Evolutionary conservation across 2,888 invertebrate genomes (phyloP).

Genomic region (Nemotelus pantherinus): DNA sequence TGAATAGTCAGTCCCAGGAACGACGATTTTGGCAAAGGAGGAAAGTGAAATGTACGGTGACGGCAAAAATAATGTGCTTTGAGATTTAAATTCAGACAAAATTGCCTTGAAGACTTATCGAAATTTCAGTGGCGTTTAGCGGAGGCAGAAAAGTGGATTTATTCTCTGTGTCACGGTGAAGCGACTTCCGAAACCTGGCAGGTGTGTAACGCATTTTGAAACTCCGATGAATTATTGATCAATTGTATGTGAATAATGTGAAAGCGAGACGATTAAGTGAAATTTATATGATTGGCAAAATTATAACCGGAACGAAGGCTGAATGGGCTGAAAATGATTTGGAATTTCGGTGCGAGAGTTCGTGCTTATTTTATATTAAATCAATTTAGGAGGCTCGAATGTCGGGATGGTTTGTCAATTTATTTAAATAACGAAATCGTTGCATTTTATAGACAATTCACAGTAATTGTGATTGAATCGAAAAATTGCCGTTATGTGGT

Average conservation of each 20-base stretch:
- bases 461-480: too few species aligned
- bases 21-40: neutral
- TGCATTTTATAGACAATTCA: too few species aligned
- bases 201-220: slow-evolving; percentile 34
- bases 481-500: too few species aligned
- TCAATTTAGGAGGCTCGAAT: neutral
- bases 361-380: slow-evolving; percentile 32
- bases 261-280: slow-evolving; percentile 19
- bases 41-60: neutral
- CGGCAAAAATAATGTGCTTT: slow-evolving; percentile 27
- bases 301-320: slow-evolving; percentile 26
- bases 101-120: slow-evolving; percentile 25
- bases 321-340: slow-evolving; percentile 15
- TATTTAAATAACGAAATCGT: too few species aligned
- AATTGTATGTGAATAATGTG: slow-evolving; percentile 15
- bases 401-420: too few species aligned
- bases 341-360: slow-evolving; percentile 18
- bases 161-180: slow-evolving; percentile 8
- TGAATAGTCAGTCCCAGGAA: neutral
- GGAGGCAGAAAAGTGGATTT: slow-evolving; percentile 22
- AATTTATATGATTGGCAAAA: slow-evolving; percentile 39
- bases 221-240: slow-evolving; percentile 34
- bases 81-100: slow-evolving; percentile 38
- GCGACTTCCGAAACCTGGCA: slow-evolving; percentile 18
- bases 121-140: slow-evolving; percentile 18